Percentiles rank a stretch among this genome's conserved stretches.
Evolutionary conservation across 2,888 invertebrate genomes (phyloP).

Genomic region (Caenorhabditis sinica): DNA sequence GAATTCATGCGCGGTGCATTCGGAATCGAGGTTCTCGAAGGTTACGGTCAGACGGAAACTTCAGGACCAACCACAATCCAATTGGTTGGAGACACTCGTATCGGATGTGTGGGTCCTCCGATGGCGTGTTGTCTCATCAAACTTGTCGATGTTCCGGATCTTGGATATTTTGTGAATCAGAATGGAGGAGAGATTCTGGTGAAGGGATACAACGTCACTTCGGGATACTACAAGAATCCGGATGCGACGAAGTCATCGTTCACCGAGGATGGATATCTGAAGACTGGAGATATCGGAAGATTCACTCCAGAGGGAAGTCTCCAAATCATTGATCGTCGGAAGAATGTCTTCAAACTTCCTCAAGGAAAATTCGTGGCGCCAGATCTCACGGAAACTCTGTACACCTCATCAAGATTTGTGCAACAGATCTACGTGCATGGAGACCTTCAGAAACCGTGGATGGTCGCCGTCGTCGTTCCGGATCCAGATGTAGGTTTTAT

Average conservation of each 20-base stretch:
- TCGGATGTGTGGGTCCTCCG: conserved; percentile 57
- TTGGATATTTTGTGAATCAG: conserved; percentile 59
- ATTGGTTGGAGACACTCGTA: conserved; percentile 49
- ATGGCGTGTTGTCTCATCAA: conserved; percentile 51
- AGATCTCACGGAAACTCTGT: conserved; percentile 57
- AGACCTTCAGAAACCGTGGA: conserved; percentile 59
- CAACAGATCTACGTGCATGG: conserved; percentile 63
- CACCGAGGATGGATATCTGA: conserved; percentile 74
- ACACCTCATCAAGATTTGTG: conserved; percentile 60
- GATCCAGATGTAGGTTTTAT: conserved; percentile 47
- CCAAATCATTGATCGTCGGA: conserved; percentile 75
- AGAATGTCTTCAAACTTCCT: conserved; percentile 79
- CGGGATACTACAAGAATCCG: conserved; percentile 64
- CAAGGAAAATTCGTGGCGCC: conserved; percentile 72
- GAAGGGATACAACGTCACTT: conserved; percentile 61
- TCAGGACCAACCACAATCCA: conserved; percentile 55
- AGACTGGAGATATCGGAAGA: conserved; percentile 79
- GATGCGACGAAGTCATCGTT: conserved; percentile 55
- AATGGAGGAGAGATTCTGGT: conserved; percentile 64
- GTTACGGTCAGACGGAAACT: conserved; percentile 66
- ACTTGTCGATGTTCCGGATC: conserved; percentile 60
- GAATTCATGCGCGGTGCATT: conserved; percentile 59
- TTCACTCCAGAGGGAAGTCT: conserved; percentile 77
- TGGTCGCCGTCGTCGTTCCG: conserved; percentile 60
- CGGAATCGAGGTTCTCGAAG: conserved; percentile 59